Base-by-base conservation (phyloP, 2,888 invertebrate genomes). In the Nemoura dubitans region DNA sequence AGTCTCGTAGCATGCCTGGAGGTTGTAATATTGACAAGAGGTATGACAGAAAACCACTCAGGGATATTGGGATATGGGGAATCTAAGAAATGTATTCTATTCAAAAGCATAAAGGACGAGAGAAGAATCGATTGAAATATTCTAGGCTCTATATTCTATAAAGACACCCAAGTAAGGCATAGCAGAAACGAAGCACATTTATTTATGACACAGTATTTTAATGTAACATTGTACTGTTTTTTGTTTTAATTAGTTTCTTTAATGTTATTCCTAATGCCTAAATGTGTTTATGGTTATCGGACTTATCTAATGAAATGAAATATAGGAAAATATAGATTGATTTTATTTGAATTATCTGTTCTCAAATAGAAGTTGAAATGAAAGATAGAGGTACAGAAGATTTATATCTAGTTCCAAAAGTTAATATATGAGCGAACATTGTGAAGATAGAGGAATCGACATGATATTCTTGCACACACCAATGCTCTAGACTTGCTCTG, bases 151-250 rank as follows among this genome's bases (percentile, higher is more conserved):
- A 59, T 21, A 59, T 21, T 59, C 59, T 59, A 59, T 59, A 21
- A 59, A 36, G 36, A 59, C 59, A 59, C 59, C 2, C 59, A 59
- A 59, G 59, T 59, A 59, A 59, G 59, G 59, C 59, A 81, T 78
- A 78, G 81, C 87, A 85, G 78, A 85, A 87, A 87, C 42, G 21
- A 87, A 87, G 84, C 86, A 86, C 85, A 86, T 87, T 87, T 87
- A 85, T 87, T 87, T 87, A 59, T 21, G 2, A 59, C 59, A 59
- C 59, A 21, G 21, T 59, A 59, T 59, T 59, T 59, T 7, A 59
- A 59, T 59, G 36, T 59, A 59, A 59, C 59, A 59, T 59, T 59
- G 59, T 59, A 59, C 14, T 59, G 59, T 59, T 59, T 59, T 59
- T 3, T 59, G n/a, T n/a, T n/a, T 59, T 59, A 6, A 59, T 16